Percentiles rank a stretch among this genome's conserved stretches.
phyloP scores from a whole-genome alignment of 2,797 vertebrate species.

The Hippopotamyrus pictus region DNA sequence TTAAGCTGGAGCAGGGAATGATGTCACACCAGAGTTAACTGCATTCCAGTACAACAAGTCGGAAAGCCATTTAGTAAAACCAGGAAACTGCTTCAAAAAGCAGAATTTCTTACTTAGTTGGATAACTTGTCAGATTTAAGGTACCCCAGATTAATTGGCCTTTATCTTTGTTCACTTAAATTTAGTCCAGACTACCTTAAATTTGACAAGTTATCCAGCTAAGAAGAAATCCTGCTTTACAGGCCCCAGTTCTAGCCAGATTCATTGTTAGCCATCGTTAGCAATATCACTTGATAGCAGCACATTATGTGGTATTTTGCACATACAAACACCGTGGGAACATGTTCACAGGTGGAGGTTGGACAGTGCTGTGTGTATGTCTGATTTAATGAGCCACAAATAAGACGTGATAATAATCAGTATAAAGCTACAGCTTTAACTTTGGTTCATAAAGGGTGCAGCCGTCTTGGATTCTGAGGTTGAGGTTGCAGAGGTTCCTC shows the following conservation, averaged over 20 bases:
- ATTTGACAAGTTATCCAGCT: neutral
- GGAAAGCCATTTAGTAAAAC: neutral
- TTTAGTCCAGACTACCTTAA: neutral
- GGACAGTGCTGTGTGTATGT: neutral
- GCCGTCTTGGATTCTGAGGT: neutral
- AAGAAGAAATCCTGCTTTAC: neutral
- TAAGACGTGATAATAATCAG: neutral
- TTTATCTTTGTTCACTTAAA: neutral
- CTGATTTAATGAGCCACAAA: neutral
- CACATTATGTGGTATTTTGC: neutral
- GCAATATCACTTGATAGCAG: neutral
- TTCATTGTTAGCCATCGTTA: neutral
- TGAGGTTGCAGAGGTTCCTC: neutral
- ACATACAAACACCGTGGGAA: neutral
- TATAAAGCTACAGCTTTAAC: neutral
- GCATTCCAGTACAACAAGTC: neutral
- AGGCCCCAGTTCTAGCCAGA: neutral
- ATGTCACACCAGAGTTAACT: neutral
- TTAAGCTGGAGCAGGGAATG: neutral
- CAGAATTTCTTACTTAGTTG: neutral
- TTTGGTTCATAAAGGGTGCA: neutral
- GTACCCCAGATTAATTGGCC: neutral
- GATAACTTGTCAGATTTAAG: neutral
- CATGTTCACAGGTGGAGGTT: neutral
- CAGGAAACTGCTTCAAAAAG: neutral